phyloP scores from a whole-genome alignment of 1,140 invertebrate species.

The Hermatobates lingyangjiaoensis region DNA sequence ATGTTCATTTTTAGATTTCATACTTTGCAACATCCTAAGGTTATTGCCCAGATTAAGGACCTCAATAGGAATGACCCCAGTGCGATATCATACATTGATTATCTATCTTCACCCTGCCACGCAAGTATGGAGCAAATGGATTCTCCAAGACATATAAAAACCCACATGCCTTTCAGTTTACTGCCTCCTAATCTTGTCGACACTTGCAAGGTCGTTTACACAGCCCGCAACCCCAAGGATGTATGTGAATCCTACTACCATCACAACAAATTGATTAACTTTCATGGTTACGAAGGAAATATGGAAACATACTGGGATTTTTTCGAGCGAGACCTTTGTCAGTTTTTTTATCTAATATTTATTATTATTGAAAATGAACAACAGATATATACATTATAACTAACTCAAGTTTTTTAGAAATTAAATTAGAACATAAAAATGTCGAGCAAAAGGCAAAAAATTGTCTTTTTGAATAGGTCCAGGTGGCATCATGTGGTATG shows the following conservation, averaged over 20 bases:
- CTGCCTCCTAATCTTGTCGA: conserved; percentile 37
- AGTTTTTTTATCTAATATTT: no score
- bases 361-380: no score
- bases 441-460: no score
- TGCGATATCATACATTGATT: conserved; percentile 1
- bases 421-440: no score
- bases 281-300: conserved; percentile 48
- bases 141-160: conserved; percentile 41
- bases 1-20: conserved; percentile 10
- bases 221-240: conserved; percentile 69
- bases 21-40: conserved; percentile 7
- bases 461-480: no score
- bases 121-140: conserved; percentile 20
- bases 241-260: conserved; percentile 69
- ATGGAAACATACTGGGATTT: conserved; percentile 57
- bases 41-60: conserved; percentile 8
- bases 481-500: no score
- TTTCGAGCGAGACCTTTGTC: conserved; percentile 46
- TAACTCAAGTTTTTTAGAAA: no score
- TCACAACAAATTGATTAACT: conserved; percentile 47
- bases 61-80: conserved; percentile 8
- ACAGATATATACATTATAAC: no score
- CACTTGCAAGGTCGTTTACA: conserved; percentile 35
- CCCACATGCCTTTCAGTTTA: conserved; percentile 37
- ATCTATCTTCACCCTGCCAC: conserved; percentile 9